Percentiles rank a stretch among this genome's conserved stretches.
Conservation (phyloP, 2,113 vertebrate species). For the Siniperca knerii region DNA sequence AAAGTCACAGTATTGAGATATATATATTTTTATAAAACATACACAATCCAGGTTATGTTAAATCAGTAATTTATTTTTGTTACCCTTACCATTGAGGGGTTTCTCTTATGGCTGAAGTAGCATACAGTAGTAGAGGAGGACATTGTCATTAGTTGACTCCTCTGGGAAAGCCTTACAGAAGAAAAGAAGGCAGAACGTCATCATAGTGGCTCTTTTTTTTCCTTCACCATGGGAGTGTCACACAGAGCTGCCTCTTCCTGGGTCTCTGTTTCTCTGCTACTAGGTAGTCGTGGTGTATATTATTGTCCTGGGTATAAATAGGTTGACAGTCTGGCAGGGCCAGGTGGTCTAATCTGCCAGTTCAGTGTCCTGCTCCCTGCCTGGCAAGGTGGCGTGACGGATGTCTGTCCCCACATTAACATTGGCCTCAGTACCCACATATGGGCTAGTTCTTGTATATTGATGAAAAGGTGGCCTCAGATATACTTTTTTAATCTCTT, state of each 20-base stretch:
- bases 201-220: constrained; percentile 1
- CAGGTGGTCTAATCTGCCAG: constrained; percentile 81
- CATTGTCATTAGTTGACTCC: constrained; percentile 24
- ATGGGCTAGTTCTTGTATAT: constrained; percentile 29
- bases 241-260: constrained; percentile 26
- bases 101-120: constrained; percentile 14
- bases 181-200: constrained; percentile 43
- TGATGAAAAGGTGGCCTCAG: constrained; percentile 32
- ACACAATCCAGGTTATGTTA: constrained; percentile 3
- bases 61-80: constrained; percentile 27
- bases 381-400: constrained; percentile 32
- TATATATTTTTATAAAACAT: not conserved
- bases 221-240: constrained; percentile 30
- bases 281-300: constrained; percentile 65
- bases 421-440: constrained; percentile 46
- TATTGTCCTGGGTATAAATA: constrained; percentile 83
- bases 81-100: not conserved
- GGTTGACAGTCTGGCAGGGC: constrained; percentile 76
- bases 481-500: constrained; percentile 1
- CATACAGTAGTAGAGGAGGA: constrained; percentile 1
- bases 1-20: not conserved
- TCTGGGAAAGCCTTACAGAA: constrained; percentile 27
- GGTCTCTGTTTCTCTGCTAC: constrained; percentile 35
- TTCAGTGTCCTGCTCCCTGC: constrained; percentile 64
- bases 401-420: constrained; percentile 59